Evolutionary conservation across 2,888 invertebrate species (phyloP), one percentile per base, ranked within the genome.

Genomic region (Dichetophora obliterata): DNA sequence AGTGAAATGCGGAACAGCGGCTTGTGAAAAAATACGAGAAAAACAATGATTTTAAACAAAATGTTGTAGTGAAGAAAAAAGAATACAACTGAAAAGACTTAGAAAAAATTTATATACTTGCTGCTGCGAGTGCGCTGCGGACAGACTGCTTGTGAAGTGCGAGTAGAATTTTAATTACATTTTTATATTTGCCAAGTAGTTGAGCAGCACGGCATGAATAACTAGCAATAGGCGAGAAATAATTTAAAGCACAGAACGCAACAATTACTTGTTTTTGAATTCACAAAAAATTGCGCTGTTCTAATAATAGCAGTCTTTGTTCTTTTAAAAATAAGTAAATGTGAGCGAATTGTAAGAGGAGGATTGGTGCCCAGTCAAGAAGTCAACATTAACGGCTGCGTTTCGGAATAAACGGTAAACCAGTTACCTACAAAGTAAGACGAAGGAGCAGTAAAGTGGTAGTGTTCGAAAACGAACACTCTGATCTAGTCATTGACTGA

Each of bases 161-260:
- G 61, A 73, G 73, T 27, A 73, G 73, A 73, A 73, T 73, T 73
- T 73, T 73, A 73, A 73, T 73, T 73, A 73, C 65, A 73, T 65
- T 63, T 73, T 61, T 31, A 61, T 73, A 59, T 73, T 52, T 52
- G 63, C 50, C 63, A 73, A 73, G 73, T 63, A 63, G 50, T 73
- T 73, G 72, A 61, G 73, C 24, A 73, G 63, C 14, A 24, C 19
- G 50, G 63, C 48, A 43, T 37, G 50, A n/a, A 73, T 65, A 50
- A 73, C 61, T 61, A 63, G 66, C 37, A 66, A 66, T 66, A 66
- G 73, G 27, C 73, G 50, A 73, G 73, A 34, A 73, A 52, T 31
- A 50, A 50, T 63, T 63, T 27, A 31, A 61, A 73, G 22, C 16
- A 63, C 9, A 50, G 31, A 57, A 59, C 71, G 59, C 48, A 73